Evolutionary conservation across 2,797 vertebrate genomes (phyloP).

Genomic region (Pagetopsis macropterus): DNA sequence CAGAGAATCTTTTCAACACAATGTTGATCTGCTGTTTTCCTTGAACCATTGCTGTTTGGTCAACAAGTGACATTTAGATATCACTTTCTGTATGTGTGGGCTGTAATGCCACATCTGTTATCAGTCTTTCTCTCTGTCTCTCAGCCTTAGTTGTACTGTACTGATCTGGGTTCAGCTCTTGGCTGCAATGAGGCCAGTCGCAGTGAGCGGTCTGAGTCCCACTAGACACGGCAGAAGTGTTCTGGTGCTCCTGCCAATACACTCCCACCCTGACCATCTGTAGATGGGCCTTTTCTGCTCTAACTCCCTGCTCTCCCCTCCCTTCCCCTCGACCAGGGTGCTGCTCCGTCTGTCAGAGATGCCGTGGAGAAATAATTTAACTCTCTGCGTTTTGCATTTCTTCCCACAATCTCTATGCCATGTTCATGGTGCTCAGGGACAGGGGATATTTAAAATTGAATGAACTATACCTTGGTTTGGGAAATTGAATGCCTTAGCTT

Average conservation of each 20-base stretch:
- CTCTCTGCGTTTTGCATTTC: conserved; percentile 41
- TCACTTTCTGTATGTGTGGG: conserved; percentile 60
- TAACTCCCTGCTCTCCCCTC: conserved; percentile 60
- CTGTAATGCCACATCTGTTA: conserved; percentile 74
- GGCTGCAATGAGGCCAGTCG: conserved; percentile 74
- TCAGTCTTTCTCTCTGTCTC: conserved; percentile 65
- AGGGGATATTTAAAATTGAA: conserved; percentile 32
- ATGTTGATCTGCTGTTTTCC: conserved; percentile 31
- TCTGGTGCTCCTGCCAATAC: conserved; percentile 81
- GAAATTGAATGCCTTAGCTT: conserved; percentile 31
- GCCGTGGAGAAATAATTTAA: conserved; percentile 49
- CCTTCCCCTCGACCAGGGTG: conserved; percentile 61
- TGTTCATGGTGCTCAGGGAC: conserved; percentile 23
- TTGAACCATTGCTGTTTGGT: conserved; percentile 56
- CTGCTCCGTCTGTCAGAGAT: conserved; percentile 71
- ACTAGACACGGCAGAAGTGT: conserved; percentile 83
- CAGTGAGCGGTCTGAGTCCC: conserved; percentile 77
- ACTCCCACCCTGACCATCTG: conserved; percentile 86
- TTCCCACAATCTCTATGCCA: conserved; percentile 25
- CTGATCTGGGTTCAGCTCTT: conserved; percentile 77
- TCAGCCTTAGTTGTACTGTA: conserved; percentile 68
- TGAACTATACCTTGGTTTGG: conserved; percentile 39
- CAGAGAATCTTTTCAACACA: conserved; percentile 29
- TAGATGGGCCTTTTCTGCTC: conserved; percentile 79
- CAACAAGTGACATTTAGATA: conserved; percentile 70